Evolutionary conservation across 2,888 invertebrate species (phyloP).

Genomic region (Acrobasis repandana): DNA sequence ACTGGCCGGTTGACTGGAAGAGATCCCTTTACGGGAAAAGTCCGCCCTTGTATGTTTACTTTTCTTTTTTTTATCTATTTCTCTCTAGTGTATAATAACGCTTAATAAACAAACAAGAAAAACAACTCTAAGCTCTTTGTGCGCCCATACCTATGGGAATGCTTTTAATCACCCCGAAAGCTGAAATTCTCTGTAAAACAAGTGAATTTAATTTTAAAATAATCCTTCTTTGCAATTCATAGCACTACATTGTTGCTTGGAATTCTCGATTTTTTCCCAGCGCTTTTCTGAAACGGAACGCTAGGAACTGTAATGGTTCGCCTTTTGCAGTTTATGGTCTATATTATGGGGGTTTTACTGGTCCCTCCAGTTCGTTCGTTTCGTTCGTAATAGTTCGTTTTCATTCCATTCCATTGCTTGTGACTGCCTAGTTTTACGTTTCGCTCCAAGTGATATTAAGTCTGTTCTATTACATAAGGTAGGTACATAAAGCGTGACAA

Average conservation of each 20-base stretch:
- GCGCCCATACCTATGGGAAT: not conserved
- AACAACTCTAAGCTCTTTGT: slow-evolving; percentile 13
- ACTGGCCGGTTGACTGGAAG: too few species aligned
- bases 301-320: slow-evolving; percentile 14
- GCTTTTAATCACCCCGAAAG: not conserved
- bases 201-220: slow-evolving; percentile 11
- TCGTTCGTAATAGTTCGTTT: slow-evolving; percentile 23
- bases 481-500: too few species aligned
- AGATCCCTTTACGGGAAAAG: too few species aligned
- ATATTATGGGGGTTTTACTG: slow-evolving; percentile 22
- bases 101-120: too few species aligned
- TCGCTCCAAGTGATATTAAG: slow-evolving; percentile 20
- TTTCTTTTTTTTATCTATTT: too few species aligned
- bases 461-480: slow-evolving; percentile 16
- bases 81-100: too few species aligned
- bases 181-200: slow-evolving; percentile 12
- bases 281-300: not conserved
- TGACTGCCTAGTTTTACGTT: slow-evolving; percentile 13
- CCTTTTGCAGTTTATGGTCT: slow-evolving; percentile 19
- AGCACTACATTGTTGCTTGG: slow-evolving; percentile 14
- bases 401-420: slow-evolving; percentile 16
- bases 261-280: slow-evolving; percentile 19
- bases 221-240: slow-evolving; percentile 13
- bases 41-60: too few species aligned
- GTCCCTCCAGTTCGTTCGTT: too few species aligned